phyloP scores from a whole-genome alignment of 2,113 vertebrate species.

The Miniopterus natalensis region DNA sequence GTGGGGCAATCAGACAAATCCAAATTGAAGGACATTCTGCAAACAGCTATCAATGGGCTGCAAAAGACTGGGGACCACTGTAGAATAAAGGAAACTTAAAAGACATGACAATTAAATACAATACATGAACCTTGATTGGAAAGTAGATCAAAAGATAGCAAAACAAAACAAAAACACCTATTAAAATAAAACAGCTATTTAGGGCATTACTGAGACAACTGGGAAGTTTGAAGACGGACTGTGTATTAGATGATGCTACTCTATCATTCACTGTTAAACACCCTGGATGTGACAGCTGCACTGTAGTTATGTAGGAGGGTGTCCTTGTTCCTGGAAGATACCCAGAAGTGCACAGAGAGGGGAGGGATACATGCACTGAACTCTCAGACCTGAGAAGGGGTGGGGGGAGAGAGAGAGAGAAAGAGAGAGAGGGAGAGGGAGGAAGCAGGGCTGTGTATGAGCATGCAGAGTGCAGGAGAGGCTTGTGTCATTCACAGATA shows the following conservation, averaged over 20 bases:
- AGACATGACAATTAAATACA: neutral
- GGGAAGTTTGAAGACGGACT: neutral
- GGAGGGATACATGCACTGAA: neutral
- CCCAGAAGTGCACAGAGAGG: neutral
- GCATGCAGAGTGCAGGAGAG: neutral
- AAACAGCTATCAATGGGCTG: slow-evolving; percentile 36
- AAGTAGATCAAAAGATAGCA: slow-evolving; percentile 28
- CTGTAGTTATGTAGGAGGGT: neutral
- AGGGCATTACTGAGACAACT: neutral
- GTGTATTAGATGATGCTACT: neutral
- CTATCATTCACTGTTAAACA: neutral
- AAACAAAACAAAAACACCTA: slow-evolving; percentile 7
- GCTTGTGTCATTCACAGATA: neutral
- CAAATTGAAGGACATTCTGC: slow-evolving; percentile 53
- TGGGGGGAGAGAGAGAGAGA: no score
- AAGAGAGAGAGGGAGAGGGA: no score
- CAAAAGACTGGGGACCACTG: neutral
- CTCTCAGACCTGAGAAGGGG: neutral
- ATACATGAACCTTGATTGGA: neutral
- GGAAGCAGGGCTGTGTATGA: no score
- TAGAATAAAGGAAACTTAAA: slow-evolving; percentile 53
- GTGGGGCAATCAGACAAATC: slow-evolving; percentile 44
- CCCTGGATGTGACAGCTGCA: neutral
- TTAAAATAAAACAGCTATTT: slow-evolving; percentile 3
- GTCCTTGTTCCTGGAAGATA: neutral